These are phyloP conservation scores for Zygaena filipendulae DNA, from an alignment of 2,888 invertebrate genomes.

Conservation along the genomic window DNA sequence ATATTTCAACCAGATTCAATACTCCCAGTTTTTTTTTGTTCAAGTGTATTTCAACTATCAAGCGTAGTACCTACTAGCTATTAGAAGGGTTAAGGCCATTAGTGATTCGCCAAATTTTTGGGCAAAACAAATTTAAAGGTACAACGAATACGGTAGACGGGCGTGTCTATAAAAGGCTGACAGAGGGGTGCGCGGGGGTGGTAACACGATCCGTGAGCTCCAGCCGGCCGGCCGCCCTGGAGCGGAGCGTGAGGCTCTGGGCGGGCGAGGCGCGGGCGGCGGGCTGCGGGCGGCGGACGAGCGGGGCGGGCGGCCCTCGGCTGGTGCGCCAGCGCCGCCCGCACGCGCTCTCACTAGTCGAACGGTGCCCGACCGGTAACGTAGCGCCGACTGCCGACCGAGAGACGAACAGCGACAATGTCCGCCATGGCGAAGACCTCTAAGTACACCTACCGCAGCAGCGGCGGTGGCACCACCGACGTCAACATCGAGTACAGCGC, in stretches of 20 bases:
- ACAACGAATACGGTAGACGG: slow-evolving; percentile 48
- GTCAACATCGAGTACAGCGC: slow-evolving; percentile 95
- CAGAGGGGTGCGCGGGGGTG: slow-evolving; percentile 66
- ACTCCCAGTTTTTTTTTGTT: too few relatives aligned
- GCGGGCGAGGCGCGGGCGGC: slow-evolving; percentile 17
- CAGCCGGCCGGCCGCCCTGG: slow-evolving; percentile 63
- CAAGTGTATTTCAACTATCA: too few relatives aligned
- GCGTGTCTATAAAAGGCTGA: slow-evolving; percentile 69
- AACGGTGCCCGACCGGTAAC: slow-evolving; percentile 70
- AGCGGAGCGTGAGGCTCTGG: slow-evolving; percentile 24
- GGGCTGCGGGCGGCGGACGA: slow-evolving; percentile 17
- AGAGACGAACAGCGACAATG: slow-evolving; percentile 73
- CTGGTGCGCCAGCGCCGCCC: slow-evolving; percentile 43
- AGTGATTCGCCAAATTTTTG: slow-evolving; percentile 59
- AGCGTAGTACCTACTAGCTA: too few relatives aligned
- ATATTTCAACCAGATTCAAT: too few relatives aligned
- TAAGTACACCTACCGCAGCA: slow-evolving; percentile 93
- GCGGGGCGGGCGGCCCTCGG: slow-evolving; percentile 23
- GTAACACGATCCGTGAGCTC: slow-evolving; percentile 67
- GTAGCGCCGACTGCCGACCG: slow-evolving; percentile 67
- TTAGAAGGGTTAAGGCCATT: too few relatives aligned
- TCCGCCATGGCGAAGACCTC: slow-evolving; percentile 84
- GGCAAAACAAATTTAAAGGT: slow-evolving; percentile 63
- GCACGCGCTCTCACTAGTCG: slow-evolving; percentile 67
- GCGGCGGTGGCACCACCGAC: slow-evolving; percentile 85